phyloP scores from a whole-genome alignment of 2,888 invertebrate genomes.

The Hypsopygia costalis region DNA sequence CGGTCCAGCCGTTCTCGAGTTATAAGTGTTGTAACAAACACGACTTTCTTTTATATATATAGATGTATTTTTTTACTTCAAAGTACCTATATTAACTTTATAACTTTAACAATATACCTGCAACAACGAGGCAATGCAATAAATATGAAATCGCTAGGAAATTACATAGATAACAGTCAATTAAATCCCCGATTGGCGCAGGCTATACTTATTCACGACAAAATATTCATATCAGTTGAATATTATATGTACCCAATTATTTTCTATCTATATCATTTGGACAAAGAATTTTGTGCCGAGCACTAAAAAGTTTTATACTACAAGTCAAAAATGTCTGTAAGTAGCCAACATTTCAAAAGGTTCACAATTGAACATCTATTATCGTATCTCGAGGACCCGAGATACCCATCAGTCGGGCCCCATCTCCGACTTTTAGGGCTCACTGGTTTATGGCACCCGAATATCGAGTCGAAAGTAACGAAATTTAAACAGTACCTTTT shows the following conservation, averaged over 20 bases:
- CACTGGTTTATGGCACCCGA: conserved; percentile 45
- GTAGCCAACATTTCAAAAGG: no score
- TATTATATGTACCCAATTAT: conserved; percentile 17
- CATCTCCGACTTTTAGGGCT: conserved; percentile 37
- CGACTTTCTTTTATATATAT: no score
- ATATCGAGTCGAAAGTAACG: conserved; percentile 21
- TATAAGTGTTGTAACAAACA: no score
- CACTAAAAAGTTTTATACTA: neutral
- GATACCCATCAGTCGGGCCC: conserved; percentile 47
- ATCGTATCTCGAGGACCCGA: conserved; percentile 35
- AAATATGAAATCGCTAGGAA: conserved; percentile 11
- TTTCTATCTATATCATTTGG: neutral
- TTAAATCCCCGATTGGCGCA: conserved; percentile 31
- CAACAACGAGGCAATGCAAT: no score
- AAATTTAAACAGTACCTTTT: conserved; percentile 37
- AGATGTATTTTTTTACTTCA: no score
- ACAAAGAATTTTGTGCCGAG: neutral
- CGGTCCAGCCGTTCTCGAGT: no score
- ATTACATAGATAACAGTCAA: conserved; percentile 33
- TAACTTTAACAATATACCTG: no score
- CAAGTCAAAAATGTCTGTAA: no score
- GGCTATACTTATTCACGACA: conserved; percentile 38
- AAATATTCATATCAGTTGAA: conserved; percentile 38
- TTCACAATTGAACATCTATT: conserved; percentile 5
- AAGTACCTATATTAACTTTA: no score